Base-by-base conservation (phyloP, 2,888 invertebrate species). In the Pseudococcus longispinus region DNA sequence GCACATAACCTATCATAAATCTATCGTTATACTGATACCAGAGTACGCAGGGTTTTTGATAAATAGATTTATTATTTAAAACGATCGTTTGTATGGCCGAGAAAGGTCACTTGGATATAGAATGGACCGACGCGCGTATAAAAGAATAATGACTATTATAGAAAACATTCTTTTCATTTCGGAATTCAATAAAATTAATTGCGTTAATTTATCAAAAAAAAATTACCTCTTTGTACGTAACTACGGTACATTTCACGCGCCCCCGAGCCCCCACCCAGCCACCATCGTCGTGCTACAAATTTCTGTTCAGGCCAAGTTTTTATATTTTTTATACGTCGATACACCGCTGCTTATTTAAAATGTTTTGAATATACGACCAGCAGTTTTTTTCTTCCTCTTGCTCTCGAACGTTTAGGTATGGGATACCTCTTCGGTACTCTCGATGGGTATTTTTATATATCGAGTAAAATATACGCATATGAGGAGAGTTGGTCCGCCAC, bases 121-220 rank as follows among this genome's bases (percentile, higher is more conserved):
- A 60, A 83, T 83, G 83, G 83, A 83, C 83, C 32, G 9, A 9
- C 5, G 51, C 42, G 82, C 18, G 26, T 46, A 83, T 51, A 83
- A 83, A 83, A 80, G 84, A 83, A 83, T 83, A 83, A 83, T 32
- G 83, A 18, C 51, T 83, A 83, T 83, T 83, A 83, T 83, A 83
- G 83, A 83, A 83, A 83, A 83, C 55, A 65, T 84, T 42, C 65
- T 84, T 84, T 77, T 74, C 44, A 86, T 80, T 86, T 86, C 46
- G 77, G 32, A 86, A 86, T 86, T 86, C 86, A 55, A 86, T 86
- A 77, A 86, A 86, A 86, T 86, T 77, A 86, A 86, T 86, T 80
- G 77, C 86, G 86, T 46, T 77, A 32, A 86, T 86, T 86, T 80
- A 86, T 86, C 86, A 86, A 85, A 65, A 60, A 82, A 74, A 80